Conservation (phyloP, 1,140 invertebrate genomes). For the Euura saliciscinereae region DNA sequence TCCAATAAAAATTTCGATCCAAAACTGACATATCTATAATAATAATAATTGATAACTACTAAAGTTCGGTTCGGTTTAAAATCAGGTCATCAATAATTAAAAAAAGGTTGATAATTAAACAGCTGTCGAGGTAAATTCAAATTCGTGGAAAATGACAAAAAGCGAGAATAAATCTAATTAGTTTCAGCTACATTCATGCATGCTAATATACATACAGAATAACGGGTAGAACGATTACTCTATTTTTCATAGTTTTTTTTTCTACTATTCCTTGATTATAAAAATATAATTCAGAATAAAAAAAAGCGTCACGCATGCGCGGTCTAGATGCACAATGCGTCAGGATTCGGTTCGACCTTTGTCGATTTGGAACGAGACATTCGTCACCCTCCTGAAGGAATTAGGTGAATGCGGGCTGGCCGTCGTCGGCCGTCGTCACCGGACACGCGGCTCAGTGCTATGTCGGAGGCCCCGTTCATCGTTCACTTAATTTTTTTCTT, state of each 20-base stretch:
- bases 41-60: too few relatives aligned
- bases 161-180: not conserved
- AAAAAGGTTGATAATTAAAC: too few relatives aligned
- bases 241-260: not conserved
- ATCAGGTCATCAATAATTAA: too few relatives aligned
- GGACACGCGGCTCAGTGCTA: constrained; percentile 66
- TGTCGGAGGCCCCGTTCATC: constrained; percentile 54
- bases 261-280: constrained; percentile 13
- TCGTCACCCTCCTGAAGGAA: constrained; percentile 47
- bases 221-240: not conserved
- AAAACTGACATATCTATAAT: too few relatives aligned
- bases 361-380: constrained; percentile 47
- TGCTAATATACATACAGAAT: not conserved
- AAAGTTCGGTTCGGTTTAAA: too few relatives aligned
- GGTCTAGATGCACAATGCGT: constrained; percentile 65
- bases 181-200: too few relatives aligned
- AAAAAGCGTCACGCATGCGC: constrained; percentile 53
- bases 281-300: constrained; percentile 24
- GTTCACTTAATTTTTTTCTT: too few relatives aligned
- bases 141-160: not conserved
- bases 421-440: constrained; percentile 64
- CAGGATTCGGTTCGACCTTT: constrained; percentile 53
- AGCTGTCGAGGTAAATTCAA: not conserved
- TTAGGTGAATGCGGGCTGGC: constrained; percentile 50
- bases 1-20: too few relatives aligned